A percentile compares a stretch with the other conserved stretches of the same genome.
phyloP scores from a whole-genome alignment of 2,888 invertebrate genomes.

The Cosmopolites sordidus region DNA sequence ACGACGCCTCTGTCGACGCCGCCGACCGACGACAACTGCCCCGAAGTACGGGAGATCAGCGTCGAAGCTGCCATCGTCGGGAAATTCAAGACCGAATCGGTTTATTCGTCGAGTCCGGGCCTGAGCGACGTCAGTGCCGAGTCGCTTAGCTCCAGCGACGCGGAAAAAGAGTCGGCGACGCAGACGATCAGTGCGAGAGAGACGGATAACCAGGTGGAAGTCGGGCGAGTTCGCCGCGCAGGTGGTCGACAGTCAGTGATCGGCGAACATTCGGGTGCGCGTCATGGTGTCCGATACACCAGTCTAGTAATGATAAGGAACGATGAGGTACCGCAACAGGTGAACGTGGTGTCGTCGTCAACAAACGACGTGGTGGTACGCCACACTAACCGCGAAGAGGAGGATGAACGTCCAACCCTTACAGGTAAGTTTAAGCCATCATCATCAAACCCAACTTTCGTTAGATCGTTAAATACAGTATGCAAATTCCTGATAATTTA shows the following conservation, averaged over 20 bases:
- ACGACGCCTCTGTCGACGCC: no score
- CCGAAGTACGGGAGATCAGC: neutral
- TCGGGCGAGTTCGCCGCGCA: neutral
- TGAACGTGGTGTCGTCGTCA: slow-evolving; percentile 72
- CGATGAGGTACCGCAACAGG: slow-evolving; percentile 54
- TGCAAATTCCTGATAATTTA: no score
- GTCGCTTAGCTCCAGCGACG: slow-evolving; percentile 43
- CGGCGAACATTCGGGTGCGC: slow-evolving; percentile 37
- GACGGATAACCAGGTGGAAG: slow-evolving; percentile 8
- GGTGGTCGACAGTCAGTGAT: slow-evolving; percentile 12
- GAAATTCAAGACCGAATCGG: slow-evolving; percentile 1
- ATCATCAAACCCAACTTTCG: no score
- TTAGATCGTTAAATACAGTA: no score
- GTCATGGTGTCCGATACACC: slow-evolving; percentile 60
- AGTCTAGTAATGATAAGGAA: slow-evolving; percentile 89
- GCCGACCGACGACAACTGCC: no score
- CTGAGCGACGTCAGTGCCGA: slow-evolving; percentile 45
- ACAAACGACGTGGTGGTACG: slow-evolving; percentile 64
- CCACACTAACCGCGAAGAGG: slow-evolving; percentile 55
- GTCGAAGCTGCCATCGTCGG: neutral
- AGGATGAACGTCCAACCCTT: neutral
- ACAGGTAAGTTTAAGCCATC: no score
- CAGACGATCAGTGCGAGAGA: slow-evolving; percentile 9
- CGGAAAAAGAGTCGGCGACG: slow-evolving; percentile 30
- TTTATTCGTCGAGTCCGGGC: slow-evolving; percentile 41